Percentiles rank a stretch among this genome's conserved stretches.
Evolutionary conservation across 2,113 vertebrate species (phyloP).

Genomic region (Phoxinus phoxinus): DNA sequence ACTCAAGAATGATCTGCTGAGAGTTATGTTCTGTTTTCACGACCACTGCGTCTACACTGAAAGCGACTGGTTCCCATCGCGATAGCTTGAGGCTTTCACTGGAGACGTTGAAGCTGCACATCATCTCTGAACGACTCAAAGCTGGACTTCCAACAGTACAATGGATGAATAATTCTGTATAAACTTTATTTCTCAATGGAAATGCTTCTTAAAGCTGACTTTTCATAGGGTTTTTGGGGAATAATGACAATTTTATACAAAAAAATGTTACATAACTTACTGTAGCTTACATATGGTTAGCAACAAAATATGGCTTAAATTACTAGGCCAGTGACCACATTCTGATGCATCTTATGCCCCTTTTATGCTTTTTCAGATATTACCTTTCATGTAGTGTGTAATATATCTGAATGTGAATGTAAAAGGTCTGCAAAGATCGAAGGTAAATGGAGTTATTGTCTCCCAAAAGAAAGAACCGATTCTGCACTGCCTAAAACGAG

Average conservation of each 20-base stretch:
- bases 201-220: neutral
- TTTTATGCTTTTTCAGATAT: no score
- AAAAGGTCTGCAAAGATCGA: no score
- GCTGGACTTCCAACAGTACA: neutral
- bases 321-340: neutral
- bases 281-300: neutral
- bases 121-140: neutral
- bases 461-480: no score
- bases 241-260: neutral
- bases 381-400: no score
- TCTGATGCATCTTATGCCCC: neutral
- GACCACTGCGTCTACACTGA: neutral
- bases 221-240: neutral
- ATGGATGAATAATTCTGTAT: neutral
- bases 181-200: neutral
- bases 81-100: neutral
- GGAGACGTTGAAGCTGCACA: neutral
- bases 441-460: no score
- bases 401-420: no score
- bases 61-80: neutral
- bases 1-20: neutral
- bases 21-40: conserved; percentile 3
- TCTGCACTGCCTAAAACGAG: no score
- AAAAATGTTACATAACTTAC: neutral
- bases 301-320: neutral